Percentiles rank a stretch among this genome's conserved stretches.
Conservation (phyloP, 2,888 invertebrate species). For the Ellobium chinense region DNA sequence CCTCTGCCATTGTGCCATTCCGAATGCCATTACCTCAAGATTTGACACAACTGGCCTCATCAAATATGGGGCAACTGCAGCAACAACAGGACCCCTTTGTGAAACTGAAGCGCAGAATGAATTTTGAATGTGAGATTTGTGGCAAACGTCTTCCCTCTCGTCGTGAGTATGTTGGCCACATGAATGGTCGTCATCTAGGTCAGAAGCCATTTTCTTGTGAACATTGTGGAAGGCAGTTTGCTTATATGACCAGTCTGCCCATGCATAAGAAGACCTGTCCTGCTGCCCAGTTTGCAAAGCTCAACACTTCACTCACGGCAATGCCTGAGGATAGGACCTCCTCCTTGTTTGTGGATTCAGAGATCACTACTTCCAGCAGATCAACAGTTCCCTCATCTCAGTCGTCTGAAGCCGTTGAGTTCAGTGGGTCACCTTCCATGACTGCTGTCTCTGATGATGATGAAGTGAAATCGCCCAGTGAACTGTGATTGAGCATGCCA, state of each 20-base stretch:
- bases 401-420: not conserved
- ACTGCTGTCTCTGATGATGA: too few species aligned
- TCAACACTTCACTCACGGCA: too few species aligned
- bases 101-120: constrained; percentile 24
- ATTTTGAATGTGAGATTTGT: constrained; percentile 39
- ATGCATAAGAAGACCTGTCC: constrained; percentile 42
- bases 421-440: too few species aligned
- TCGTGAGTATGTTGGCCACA: constrained; percentile 38
- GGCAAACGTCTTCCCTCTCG: constrained; percentile 36
- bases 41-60: too few species aligned
- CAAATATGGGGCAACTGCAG: not conserved
- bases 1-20: not conserved
- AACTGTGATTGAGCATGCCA: too few species aligned
- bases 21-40: not conserved
- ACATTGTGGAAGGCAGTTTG: constrained; percentile 33
- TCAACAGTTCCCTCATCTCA: not conserved
- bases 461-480: too few species aligned
- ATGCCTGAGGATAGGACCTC: too few species aligned
- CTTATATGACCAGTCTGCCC: constrained; percentile 36
- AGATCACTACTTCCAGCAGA: not conserved
- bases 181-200: constrained; percentile 36
- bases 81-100: not conserved
- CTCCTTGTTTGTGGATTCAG: too few species aligned
- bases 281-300: constrained; percentile 12
- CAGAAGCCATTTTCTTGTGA: constrained; percentile 41